Base-by-base conservation (phyloP, 1,140 invertebrate genomes). In the Portunus trituberculatus region DNA sequence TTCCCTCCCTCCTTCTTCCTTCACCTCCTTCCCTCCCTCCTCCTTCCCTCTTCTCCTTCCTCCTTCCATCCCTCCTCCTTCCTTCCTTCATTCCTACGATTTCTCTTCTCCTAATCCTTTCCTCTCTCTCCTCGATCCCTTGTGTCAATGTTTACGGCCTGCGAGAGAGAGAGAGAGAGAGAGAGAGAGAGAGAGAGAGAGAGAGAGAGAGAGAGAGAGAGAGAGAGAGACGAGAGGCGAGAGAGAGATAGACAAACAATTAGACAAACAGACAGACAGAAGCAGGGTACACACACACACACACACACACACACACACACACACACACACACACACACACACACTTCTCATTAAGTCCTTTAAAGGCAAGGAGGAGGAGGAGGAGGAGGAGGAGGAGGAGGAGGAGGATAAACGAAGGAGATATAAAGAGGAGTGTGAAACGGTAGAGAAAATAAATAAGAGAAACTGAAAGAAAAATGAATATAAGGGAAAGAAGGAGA, bases 281-380 rank as follows among this genome's bases (percentile, higher is more conserved):
- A 8, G 16, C 67, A 59, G 67, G 20, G n/a, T 25, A 76, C 67
- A 76, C 67, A 76, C 67, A 76, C 67, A 76, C n/a, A 76, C 67
- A 76, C 67, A 76, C 67, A 76, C 67, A 76, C 67, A 76, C 67
- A 76, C 67, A 76, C 67, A 76, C 67, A 76, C 67, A 76, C 67
- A n/a, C 67, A 76, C 25, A 76, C 67, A n/a, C 67, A 76, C 25
- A 2, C 8, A n/a, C 67, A 76, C 67, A 76, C 16, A n/a, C 25
- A 0, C 48, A 2, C 67, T n/a, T 7, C 67, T 76, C 67, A 76
- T n/a, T n/a, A 76, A 59, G 52, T 12, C 52, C 52, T 59, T 10
- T 14, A 59, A 59, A 59, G 52, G 16, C 52, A 59, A 59, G 52
- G 52, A 59, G 52, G 52, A 59, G 16, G 52, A 20, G 16, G 52